These are phyloP conservation scores for Loriculus beryllinus DNA, from an alignment of 2,797 vertebrate genomes.

Conservation along the genomic window DNA sequence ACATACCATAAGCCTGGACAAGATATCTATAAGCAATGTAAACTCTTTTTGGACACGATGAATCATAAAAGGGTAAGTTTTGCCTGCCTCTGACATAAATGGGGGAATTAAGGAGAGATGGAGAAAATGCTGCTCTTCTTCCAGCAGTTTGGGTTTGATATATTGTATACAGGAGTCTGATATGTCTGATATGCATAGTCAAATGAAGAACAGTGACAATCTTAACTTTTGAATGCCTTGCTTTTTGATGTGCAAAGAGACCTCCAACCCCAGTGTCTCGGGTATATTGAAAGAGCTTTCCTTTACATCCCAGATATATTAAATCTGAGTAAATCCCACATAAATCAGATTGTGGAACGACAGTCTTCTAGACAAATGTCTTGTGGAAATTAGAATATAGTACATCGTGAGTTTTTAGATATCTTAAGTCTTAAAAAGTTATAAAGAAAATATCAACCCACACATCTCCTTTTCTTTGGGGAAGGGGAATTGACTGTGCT, in stretches of 20 bases:
- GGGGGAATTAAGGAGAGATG: not conserved
- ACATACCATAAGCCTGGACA: constrained; percentile 88
- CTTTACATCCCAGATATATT: not conserved
- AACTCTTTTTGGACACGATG: constrained; percentile 87
- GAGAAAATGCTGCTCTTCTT: not conserved
- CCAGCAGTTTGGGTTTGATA: not conserved
- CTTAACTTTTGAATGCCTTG: not conserved
- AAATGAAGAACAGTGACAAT: not conserved
- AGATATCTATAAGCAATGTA: constrained; percentile 93
- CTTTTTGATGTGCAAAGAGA: not conserved
- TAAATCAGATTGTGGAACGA: not conserved
- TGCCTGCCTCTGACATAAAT: not conserved
- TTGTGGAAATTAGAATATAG: not conserved
- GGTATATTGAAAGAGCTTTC: not conserved
- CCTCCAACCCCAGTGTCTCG: fast-evolving
- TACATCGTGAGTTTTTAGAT: not conserved
- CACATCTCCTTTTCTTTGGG: not conserved
- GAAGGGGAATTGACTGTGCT: not conserved
- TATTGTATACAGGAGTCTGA: not conserved
- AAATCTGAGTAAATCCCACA: not conserved
- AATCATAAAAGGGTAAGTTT: constrained; percentile 88
- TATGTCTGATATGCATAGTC: not conserved
- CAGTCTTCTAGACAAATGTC: not conserved
- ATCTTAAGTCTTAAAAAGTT: not conserved
- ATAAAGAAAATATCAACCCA: not conserved